Conservation (phyloP, 2,797 vertebrate genomes). For the Aldrovandia affinis region DNA sequence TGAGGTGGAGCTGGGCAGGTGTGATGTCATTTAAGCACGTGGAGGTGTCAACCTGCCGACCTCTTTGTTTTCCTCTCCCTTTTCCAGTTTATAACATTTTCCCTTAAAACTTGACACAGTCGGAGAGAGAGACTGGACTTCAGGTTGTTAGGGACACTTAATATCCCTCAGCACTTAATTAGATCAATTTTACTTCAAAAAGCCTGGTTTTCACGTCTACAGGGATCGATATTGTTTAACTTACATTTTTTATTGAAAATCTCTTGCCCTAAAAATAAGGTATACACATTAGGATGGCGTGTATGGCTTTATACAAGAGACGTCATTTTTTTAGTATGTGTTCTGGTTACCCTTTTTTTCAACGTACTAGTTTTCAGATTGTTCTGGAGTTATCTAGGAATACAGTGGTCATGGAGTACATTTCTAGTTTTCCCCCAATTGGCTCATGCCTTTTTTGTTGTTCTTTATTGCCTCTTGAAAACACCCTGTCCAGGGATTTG, state of each 20-base stretch:
- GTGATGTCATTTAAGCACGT: slow-evolving; percentile 17
- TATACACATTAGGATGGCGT: not conserved
- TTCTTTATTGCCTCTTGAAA: not conserved
- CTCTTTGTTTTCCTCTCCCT: not conserved
- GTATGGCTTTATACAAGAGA: not conserved
- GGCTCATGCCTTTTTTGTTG: no score
- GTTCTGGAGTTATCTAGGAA: not conserved
- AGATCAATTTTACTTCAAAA: not conserved
- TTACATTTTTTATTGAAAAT: not conserved
- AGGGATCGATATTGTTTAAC: not conserved
- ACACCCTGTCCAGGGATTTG: not conserved
- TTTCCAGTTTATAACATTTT: not conserved
- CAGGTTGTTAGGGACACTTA: not conserved
- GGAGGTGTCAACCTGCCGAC: not conserved
- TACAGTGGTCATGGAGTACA: not conserved
- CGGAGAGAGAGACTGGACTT: not conserved
- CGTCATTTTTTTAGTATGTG: not conserved
- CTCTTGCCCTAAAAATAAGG: not conserved
- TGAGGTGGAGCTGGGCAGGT: slow-evolving; percentile 15
- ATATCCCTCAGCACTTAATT: not conserved
- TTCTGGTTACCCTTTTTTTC: not conserved
- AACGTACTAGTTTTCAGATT: not conserved
- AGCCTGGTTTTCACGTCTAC: not conserved
- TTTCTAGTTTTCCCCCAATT: not conserved
- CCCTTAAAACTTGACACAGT: not conserved